A percentile compares a stretch with the other conserved stretches of the same genome.
These are phyloP conservation scores for Epicauta chinensis DNA, from an alignment of 1,140 invertebrate genomes.

Conservation along the genomic window DNA sequence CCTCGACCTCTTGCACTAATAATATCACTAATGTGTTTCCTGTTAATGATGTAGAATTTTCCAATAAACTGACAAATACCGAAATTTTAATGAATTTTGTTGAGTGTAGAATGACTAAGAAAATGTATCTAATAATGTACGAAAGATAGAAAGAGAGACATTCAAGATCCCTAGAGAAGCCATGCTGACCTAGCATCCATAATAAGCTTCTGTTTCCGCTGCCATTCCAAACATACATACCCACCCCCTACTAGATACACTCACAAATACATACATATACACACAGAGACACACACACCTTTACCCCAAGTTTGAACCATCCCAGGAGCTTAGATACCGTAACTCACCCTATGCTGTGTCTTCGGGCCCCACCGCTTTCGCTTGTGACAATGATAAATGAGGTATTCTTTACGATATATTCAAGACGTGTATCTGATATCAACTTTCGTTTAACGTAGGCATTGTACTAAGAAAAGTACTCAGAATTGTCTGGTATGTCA, in stretches of 20 bases:
- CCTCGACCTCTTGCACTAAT: constrained; percentile 4
- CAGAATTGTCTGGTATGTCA: constrained; percentile 3
- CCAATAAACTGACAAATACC: no score
- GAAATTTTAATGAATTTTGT: no score
- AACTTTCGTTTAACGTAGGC: constrained; percentile 15
- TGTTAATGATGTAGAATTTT: no score
- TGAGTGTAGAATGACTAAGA: no score
- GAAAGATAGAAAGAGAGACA: no score
- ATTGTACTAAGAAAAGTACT: constrained; percentile 2
- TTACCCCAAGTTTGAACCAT: constrained; percentile 19
- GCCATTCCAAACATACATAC: constrained; percentile 8
- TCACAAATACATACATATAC: no score
- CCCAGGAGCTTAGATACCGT: constrained; percentile 24
- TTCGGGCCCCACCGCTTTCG: constrained; percentile 17
- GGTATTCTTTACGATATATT: constrained; percentile 28
- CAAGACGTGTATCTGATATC: constrained; percentile 22
- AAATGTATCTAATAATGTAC: no score
- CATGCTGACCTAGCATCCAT: constrained; percentile 34
- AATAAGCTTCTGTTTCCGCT: constrained; percentile 28
- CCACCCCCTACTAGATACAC: constrained; percentile 19
- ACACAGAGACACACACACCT: constrained; percentile 15
- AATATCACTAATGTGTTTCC: not conserved
- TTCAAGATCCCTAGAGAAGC: constrained; percentile 14
- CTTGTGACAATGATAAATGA: constrained; percentile 25
- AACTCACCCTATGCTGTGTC: constrained; percentile 20